Percentiles rank a stretch among this genome's conserved stretches.
These are phyloP conservation scores for Syngnathus acus DNA, from an alignment of 2,797 vertebrate genomes.

Conservation along the genomic window DNA sequence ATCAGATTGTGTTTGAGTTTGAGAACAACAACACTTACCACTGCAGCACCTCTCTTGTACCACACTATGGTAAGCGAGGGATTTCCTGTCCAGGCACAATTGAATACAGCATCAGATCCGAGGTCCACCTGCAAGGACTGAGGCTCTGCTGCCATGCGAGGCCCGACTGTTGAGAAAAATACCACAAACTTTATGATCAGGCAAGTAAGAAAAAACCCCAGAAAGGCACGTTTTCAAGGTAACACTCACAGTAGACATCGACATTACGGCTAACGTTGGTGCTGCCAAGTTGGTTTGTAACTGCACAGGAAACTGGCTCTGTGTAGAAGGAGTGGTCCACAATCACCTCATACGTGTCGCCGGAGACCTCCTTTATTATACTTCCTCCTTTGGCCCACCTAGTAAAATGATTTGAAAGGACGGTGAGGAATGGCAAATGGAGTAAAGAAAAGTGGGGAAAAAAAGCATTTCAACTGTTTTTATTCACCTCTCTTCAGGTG, in stretches of 20 bases:
- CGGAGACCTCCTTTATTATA: conserved; percentile 85
- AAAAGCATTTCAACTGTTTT: conserved; percentile 13
- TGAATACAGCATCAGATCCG: conserved; percentile 89
- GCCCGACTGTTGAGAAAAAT: conserved; percentile 77
- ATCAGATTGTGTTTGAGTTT: background rate
- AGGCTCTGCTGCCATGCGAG: conserved; percentile 89
- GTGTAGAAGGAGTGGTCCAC: conserved; percentile 97
- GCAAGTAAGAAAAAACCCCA: background rate
- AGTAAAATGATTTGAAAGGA: conserved; percentile 20
- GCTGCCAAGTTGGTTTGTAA: conserved; percentile 91
- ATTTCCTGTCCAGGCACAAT: conserved; percentile 96
- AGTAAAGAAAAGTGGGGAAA: background rate
- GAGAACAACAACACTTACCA: conserved; percentile 72
- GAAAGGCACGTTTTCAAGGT: background rate
- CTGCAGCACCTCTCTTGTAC: conserved; percentile 96
- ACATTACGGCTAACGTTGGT: conserved; percentile 96
- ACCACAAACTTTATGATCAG: background rate
- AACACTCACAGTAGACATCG: conserved; percentile 92
- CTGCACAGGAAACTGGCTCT: conserved; percentile 92
- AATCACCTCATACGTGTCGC: conserved; percentile 85
- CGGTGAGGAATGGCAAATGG: background rate
- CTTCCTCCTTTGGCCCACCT: conserved; percentile 97
- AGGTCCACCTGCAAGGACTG: conserved; percentile 94
- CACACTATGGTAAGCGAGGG: conserved; percentile 96
- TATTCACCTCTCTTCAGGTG: conserved; percentile 37